These are phyloP conservation scores for Portunus trituberculatus DNA, from an alignment of 1,140 invertebrate genomes.

Conservation along the genomic window DNA sequence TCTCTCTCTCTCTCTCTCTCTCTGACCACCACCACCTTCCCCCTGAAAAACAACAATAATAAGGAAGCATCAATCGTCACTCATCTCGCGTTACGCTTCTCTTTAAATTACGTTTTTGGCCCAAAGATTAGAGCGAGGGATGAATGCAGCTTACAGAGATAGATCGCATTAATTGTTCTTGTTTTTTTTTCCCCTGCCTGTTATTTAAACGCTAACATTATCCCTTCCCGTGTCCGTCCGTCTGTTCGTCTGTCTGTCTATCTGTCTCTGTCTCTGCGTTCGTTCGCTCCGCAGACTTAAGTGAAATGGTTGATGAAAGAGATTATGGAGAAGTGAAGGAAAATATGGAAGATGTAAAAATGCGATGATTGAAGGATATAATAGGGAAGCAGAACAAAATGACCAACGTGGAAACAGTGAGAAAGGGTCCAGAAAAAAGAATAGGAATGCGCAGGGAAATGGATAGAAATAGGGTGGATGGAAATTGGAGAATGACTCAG, in stretches of 20 bases:
- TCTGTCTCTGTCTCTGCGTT: conserved; percentile 46
- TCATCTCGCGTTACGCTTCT: background rate
- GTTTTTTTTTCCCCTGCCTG: background rate
- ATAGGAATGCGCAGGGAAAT: no score
- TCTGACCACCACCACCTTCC: background rate
- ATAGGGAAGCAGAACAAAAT: no score
- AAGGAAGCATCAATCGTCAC: no score
- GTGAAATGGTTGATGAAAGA: background rate
- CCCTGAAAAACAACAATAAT: no score
- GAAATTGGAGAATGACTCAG: no score
- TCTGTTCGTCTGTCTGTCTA: conserved; percentile 45
- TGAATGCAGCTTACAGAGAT: background rate
- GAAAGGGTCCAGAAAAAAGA: no score
- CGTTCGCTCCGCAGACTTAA: background rate
- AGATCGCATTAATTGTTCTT: no score
- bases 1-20: background rate
- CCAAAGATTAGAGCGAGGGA: background rate
- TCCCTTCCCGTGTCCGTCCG: background rate
- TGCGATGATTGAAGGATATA: no score
- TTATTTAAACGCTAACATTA: background rate
- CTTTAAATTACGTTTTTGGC: background rate
- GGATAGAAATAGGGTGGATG: no score
- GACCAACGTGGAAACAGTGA: no score
- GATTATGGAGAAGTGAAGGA: background rate
- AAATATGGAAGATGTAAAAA: background rate